Base-by-base conservation (phyloP, 2,797 vertebrate species). In the Tadarida brasiliensis region DNA sequence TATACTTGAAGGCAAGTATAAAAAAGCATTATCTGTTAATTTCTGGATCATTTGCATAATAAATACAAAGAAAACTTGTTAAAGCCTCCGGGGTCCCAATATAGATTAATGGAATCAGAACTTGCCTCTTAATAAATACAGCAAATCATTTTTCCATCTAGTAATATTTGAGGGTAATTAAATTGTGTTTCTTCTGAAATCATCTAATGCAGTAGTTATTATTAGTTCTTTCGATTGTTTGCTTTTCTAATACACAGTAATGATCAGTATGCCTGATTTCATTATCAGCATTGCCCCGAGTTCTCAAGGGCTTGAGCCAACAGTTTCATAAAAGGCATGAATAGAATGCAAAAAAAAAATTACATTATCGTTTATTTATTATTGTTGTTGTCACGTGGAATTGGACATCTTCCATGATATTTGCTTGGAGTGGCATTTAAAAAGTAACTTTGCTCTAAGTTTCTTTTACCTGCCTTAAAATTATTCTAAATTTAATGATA, bases 401-500 rank as follows among this genome's bases (percentile, higher is more conserved):
- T 26, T 70, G 51, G 17, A 10, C 2, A 89, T 65, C 14, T 87
- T 35, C 19, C 33, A 56, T 44, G 56, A 56, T 70, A 80, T 67
- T 82, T 91, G 17, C 67, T 80, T 76, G 49, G 73, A 54, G 44
- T 76, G 30, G 6, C 30, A 47, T 6, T 83, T 15, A 28, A 86
- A 92, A 83, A 76, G 30, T 87, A 77, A 91, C 0, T 0, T 88
- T 90, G 19, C 11, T 16, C 19, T 65, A 90, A 94, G 14, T 51
- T 95, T 11, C 49, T 94, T 83, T 97, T 17, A 92, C 16, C 5
- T 88, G n/a, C 8, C 5, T 82, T 85, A 7, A 73, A 47, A 87
- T 76, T 81, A 82, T 59, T 57, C 15, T 39, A 78, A 87, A 35
- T 90, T 67, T 90, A 81, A 71, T 71, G n/a, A 93, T 87, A 78